Evolutionary conservation across 2,797 vertebrate genomes (phyloP), one percentile per base, ranked within the genome.

Genomic region (Podarcis lilfordi): DNA sequence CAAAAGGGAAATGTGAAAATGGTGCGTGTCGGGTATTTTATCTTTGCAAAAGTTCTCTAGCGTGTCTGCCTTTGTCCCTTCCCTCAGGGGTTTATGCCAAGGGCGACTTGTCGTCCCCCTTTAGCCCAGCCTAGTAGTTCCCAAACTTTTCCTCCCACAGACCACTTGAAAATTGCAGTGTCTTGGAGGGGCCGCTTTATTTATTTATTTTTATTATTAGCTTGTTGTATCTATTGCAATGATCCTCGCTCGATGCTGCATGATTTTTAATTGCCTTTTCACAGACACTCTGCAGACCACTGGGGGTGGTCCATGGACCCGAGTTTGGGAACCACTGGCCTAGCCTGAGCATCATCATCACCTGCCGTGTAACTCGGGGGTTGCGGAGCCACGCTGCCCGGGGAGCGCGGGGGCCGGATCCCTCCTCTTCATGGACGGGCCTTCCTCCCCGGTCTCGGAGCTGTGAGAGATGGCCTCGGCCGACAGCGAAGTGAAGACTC

Each of bases 401-500:
- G 43, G 4, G 19, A 17, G 37, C 8, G 43, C 83, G 75, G 37
- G 87, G 27, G 50, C 50, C 13, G 8, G 6, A 27, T 4, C 27
- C 8, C 15, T 55, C 50, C 50, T 55, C 50, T 89, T 82, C 84
- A 86, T 89, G 88, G 88, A 89, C 61, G 32, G 61, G 9, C 35
- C 17, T 5, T 69, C 55, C 71, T 27, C 4, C 19, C 37, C 27
- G 27, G 8, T 11, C 85, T 2, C 88, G 71, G 89, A 32, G 43
- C 27, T 84, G 85, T 95, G 96, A 94, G 96, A 92, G 82, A 99
- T 99, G 99, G 98, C 99, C 88, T 98, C 98, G 3, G 98, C 98
- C 2, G 99, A 99, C 97, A 99, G 98, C 8, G 99, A 99, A 82
- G 99, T 99, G 82, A 99, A 99, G 96, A 99, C 98, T 5, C 95